phyloP scores from a whole-genome alignment of 92 coral and sea anemone species.

The Palythoa grandis region DNA sequence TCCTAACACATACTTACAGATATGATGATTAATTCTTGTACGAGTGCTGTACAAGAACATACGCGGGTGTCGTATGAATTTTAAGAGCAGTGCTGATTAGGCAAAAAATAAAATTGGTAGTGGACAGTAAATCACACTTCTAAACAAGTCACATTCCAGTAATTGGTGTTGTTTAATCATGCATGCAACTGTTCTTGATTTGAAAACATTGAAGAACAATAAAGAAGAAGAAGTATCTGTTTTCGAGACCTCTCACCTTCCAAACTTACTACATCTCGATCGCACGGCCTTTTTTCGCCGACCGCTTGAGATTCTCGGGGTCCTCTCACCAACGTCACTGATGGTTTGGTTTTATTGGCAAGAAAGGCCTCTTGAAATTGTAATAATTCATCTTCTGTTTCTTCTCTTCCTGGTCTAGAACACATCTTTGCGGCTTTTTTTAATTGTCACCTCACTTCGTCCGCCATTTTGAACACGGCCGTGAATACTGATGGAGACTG shows the following conservation, averaged over 20 bases:
- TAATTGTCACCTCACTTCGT: background rate
- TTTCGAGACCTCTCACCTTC: conserved; percentile 60
- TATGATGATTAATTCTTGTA: no score
- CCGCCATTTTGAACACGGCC: conserved; percentile 33
- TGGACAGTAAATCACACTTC: no score
- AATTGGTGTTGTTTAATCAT: background rate
- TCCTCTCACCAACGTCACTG: conserved; percentile 74
- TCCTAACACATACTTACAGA: no score
- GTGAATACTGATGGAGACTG: background rate
- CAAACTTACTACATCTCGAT: conserved; percentile 87
- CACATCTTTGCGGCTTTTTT: conserved; percentile 56
- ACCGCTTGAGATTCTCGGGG: conserved; percentile 14
- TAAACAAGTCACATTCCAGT: no score
- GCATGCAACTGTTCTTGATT: background rate
- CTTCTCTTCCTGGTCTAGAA: conserved; percentile 83
- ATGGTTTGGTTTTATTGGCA: conserved; percentile 64
- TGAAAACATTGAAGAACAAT: background rate
- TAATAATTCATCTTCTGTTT: conserved; percentile 87
- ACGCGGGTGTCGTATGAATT: no score
- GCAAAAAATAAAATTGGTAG: no score
- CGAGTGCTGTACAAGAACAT: no score
- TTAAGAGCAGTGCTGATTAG: no score
- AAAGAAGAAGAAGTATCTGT: background rate
- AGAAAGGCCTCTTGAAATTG: conserved; percentile 83
- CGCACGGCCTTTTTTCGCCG: conserved; percentile 44